These are phyloP conservation scores for Laticauda colubrina DNA, from an alignment of 2,113 vertebrate genomes.

Conservation along the genomic window DNA sequence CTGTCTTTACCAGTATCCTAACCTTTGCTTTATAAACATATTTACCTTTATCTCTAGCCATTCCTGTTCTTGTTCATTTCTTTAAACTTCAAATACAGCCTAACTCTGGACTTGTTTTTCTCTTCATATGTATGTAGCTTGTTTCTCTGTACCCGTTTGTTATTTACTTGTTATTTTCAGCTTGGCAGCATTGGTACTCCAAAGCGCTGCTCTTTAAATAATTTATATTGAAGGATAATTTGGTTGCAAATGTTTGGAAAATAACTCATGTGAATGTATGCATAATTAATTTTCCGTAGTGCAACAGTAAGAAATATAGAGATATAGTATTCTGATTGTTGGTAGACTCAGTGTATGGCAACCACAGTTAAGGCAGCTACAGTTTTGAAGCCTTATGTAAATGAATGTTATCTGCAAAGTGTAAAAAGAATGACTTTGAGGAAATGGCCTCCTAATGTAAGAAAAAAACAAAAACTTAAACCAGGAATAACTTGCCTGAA, in stretches of 20 bases:
- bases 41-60: neutral
- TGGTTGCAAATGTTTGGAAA: neutral
- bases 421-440: neutral
- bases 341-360: neutral
- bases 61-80: neutral
- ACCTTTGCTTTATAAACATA: neutral
- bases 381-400: neutral
- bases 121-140: neutral
- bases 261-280: neutral
- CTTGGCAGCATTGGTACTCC: neutral
- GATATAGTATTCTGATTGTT: neutral
- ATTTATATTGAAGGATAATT: neutral
- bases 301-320: neutral
- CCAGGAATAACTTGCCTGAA: neutral
- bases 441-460: neutral
- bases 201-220: neutral
- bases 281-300: neutral
- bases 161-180: neutral
- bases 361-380: neutral
- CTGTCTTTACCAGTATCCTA: neutral
- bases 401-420: neutral
- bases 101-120: neutral
- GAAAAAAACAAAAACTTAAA: neutral
- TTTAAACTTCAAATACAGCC: neutral
- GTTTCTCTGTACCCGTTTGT: neutral